phyloP scores from a whole-genome alignment of 2,888 invertebrate genomes.

The Drosophila planitibia region DNA sequence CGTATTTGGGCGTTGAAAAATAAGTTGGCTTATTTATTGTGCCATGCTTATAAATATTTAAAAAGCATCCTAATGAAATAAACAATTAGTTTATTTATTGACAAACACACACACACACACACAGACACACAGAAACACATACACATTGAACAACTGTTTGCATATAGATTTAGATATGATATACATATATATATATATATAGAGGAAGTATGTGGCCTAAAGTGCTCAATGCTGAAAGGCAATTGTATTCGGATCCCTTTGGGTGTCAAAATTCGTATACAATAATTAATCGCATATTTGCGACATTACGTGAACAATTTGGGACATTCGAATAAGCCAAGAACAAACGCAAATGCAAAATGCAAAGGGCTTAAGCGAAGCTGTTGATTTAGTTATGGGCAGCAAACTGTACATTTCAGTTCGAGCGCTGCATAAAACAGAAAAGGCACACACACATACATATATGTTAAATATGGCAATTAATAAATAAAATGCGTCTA shows the following conservation, averaged over 20 bases:
- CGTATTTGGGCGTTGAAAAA: constrained; percentile 66
- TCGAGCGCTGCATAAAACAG: constrained; percentile 14
- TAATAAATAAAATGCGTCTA: constrained; percentile 73
- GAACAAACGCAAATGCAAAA: neutral
- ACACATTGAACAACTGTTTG: constrained; percentile 32
- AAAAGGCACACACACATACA: constrained; percentile 13
- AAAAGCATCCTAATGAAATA: constrained; percentile 73
- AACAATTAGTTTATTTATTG: constrained; percentile 82
- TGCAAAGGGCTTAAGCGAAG: neutral
- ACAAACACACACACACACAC: constrained; percentile 32
- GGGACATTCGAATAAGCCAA: constrained; percentile 3
- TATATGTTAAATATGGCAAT: constrained; percentile 68
- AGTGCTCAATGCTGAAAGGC: constrained; percentile 52
- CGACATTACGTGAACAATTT: constrained; percentile 8
- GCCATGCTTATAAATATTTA: constrained; percentile 73
- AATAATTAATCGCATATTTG: constrained; percentile 9
- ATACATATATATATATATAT: constrained; percentile 21
- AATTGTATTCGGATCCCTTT: constrained; percentile 43
- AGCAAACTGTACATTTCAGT: constrained; percentile 35
- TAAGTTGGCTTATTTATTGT: constrained; percentile 73
- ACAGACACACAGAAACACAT: constrained; percentile 10
- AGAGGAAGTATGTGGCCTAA: constrained; percentile 26
- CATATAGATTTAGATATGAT: constrained; percentile 20
- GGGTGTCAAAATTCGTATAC: constrained; percentile 16
- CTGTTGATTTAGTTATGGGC: constrained; percentile 10